Evolutionary conservation across 2,888 invertebrate species (phyloP).

Genomic region (Lasioglossum morio): DNA sequence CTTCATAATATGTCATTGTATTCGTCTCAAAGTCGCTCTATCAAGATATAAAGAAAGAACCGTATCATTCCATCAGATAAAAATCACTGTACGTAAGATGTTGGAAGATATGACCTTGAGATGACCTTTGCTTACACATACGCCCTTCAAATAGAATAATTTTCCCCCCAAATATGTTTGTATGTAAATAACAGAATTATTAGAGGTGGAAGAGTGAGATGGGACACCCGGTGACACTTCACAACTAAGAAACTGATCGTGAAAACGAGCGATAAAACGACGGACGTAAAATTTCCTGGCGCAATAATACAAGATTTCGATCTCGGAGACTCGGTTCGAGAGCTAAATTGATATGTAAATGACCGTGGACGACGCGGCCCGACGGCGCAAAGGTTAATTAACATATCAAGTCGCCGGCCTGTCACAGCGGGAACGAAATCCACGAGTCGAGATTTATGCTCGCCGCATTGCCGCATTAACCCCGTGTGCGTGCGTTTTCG

Average conservation of each 20-base stretch:
- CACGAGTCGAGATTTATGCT: conserved; percentile 1
- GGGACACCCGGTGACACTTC: background rate
- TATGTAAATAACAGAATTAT: too few relatives aligned
- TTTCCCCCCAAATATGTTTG: too few relatives aligned
- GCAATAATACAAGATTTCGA: background rate
- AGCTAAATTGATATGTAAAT: conserved; percentile 8
- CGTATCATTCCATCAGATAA: background rate
- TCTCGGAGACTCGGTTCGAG: background rate
- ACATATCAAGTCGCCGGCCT: background rate
- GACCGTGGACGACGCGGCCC: background rate
- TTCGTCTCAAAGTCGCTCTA: background rate
- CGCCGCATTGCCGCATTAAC: background rate
- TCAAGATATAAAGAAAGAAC: background rate
- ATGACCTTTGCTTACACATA: background rate
- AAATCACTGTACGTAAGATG: background rate
- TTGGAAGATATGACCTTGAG: background rate
- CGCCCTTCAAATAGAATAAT: too few relatives aligned
- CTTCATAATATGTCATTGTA: background rate
- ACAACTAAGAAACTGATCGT: background rate
- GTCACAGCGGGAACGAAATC: background rate
- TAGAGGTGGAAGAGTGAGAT: background rate
- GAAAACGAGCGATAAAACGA: background rate
- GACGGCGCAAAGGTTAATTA: background rate
- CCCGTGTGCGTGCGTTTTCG: background rate
- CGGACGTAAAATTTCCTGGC: background rate